Evolutionary conservation across 2,888 invertebrate genomes (phyloP), one percentile per base, ranked within the genome.

Genomic region (Aleiodes leptofemur): DNA sequence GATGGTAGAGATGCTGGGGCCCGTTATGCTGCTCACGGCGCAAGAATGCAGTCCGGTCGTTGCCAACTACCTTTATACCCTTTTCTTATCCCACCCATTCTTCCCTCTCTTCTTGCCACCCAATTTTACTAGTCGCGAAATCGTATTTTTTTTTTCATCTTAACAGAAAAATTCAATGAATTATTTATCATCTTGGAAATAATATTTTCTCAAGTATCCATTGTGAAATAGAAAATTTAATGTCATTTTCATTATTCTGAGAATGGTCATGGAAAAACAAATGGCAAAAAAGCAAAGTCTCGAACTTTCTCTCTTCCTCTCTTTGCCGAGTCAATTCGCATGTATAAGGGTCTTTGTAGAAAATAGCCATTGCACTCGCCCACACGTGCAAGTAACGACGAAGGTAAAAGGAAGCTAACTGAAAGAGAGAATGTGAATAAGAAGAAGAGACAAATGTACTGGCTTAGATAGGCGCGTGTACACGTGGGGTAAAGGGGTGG

Each of bases 11-110:
- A 50, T 73, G 74, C 56, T 68, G 74, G 70, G 74, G 64, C 82
- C 85, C 85, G 85, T 85, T 85, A 85, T 85, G 81, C 76, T 77
- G 77, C 73, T 68, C 77, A 73, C 76, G 69, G 78, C 76, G 77
- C 85, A 85, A 85, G 85, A 85, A 85, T 85, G 85, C 81, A 79
- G 81, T 77, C 79, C 76, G 78, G 72, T 76, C 80, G 79, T 78
- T 81, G 80, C 73, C 75, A 78, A 78, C 77, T 77, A 72, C 73
- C 69, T 69, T 74, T 72, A 69, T 59, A 59, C 55, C 55, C 50
- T 66, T 72, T 64, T 66, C 51, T 29, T 73, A 59, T 72, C 59
- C 59, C 68, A 48, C 72, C 64, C 9, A 23, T 29, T 68, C 69
- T 34, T 64, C 13, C 68, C 16, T 11, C 31, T 48, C 34, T 14